These are phyloP conservation scores for Sebastolobus altivelis DNA, from an alignment of 2,797 vertebrate genomes.

Conservation along the genomic window DNA sequence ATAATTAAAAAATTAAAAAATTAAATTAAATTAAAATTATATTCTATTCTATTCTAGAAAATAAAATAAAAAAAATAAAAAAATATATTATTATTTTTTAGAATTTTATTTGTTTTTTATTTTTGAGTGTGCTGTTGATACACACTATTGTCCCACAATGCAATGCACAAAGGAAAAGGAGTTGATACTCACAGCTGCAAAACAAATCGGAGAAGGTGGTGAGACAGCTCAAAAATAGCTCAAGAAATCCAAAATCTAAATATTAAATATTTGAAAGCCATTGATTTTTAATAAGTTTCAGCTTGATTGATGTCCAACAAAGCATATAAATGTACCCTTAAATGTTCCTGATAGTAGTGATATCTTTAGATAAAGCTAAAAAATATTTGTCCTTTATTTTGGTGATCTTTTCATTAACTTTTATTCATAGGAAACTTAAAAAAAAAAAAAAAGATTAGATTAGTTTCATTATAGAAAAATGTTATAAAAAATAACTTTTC, in stretches of 20 bases:
- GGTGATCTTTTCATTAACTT: neutral
- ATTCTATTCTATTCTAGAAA: neutral
- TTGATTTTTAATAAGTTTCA: too few species aligned
- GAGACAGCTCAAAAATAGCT: too few species aligned
- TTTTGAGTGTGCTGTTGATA: neutral
- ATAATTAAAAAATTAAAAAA: too few species aligned
- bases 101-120: neutral
- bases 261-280: too few species aligned
- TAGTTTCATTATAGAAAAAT: neutral
- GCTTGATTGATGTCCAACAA: too few species aligned
- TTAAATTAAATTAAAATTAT: neutral
- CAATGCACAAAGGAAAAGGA: neutral
- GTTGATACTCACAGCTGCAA: neutral
- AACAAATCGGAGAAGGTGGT: too few species aligned
- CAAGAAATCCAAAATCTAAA: too few species aligned
- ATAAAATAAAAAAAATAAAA: fast-evolving
- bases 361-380: neutral
- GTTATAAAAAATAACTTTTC: neutral
- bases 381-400: neutral
- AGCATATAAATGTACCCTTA: neutral
- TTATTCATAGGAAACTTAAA: neutral
- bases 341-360: neutral
- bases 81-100: neutral
- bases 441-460: neutral
- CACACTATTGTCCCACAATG: neutral